Conservation (phyloP, 2,797 vertebrate species). For the Leptodactylus fallax region DNA sequence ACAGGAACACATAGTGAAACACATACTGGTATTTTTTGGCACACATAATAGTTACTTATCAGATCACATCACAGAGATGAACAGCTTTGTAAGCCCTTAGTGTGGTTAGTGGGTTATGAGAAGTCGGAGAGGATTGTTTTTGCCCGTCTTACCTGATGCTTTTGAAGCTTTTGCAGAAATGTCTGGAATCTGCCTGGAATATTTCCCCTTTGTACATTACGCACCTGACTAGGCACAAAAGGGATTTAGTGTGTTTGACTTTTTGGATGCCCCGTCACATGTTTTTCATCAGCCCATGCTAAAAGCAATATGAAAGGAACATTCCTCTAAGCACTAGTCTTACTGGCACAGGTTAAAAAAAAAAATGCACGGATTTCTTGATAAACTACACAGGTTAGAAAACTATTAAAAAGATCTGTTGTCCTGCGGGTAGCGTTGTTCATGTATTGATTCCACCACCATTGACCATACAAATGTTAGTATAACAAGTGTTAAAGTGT, state of each 20-base stretch:
- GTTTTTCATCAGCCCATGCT: conserved; percentile 40
- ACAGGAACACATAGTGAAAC: neutral
- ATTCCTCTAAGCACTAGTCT: conserved; percentile 32
- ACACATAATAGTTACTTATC: neutral
- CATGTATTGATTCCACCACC: neutral
- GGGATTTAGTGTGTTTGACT: conserved; percentile 36
- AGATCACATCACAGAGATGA: neutral
- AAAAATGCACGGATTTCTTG: neutral
- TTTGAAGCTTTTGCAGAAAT: conserved; percentile 43
- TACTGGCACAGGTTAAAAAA: neutral
- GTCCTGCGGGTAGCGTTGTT: neutral
- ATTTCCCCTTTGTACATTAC: conserved; percentile 34
- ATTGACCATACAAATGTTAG: neutral
- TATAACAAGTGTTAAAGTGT: neutral
- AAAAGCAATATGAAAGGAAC: conserved; percentile 4
- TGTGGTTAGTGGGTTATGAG: neutral
- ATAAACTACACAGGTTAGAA: neutral
- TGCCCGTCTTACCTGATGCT: neutral
- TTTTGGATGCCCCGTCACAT: conserved; percentile 46
- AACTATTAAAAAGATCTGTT: neutral
- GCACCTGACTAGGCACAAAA: conserved; percentile 53
- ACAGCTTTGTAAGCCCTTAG: neutral
- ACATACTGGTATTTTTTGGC: neutral
- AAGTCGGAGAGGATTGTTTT: neutral
- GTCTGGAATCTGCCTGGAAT: conserved; percentile 41